A percentile compares a stretch with the other conserved stretches of the same genome.
Conservation (phyloP, 2,888 invertebrate genomes). For the Scaeva pyrastri region DNA sequence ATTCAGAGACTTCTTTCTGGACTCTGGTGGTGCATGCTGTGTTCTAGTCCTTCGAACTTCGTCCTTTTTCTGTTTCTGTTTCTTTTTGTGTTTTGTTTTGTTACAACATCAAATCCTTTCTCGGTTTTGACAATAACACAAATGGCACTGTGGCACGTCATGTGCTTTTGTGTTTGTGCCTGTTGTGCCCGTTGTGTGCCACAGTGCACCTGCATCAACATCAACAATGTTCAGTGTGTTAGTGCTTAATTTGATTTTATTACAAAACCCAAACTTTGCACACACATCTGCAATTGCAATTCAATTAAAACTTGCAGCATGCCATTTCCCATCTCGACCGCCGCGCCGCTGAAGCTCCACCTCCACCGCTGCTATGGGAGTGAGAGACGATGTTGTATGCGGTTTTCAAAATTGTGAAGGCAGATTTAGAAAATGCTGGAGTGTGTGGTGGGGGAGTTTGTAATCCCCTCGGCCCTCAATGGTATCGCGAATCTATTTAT, state of each 20-base stretch:
- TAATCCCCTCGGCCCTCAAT: background rate
- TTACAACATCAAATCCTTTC: background rate
- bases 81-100: background rate
- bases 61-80: no score
- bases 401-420: background rate
- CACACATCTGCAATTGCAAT: constrained; percentile 70
- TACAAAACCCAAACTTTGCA: constrained; percentile 56
- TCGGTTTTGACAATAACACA: background rate
- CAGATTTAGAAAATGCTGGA: constrained; percentile 5
- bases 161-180: constrained; percentile 3
- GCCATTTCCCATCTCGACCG: constrained; percentile 5
- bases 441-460: background rate
- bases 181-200: background rate
- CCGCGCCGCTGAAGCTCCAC: no score
- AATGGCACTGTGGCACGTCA: constrained; percentile 20
- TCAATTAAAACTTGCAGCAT: constrained; percentile 66
- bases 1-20: background rate
- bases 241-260: constrained; percentile 61
- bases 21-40: background rate
- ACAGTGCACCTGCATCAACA: constrained; percentile 35
- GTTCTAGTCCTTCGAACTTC: background rate
- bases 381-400: no score
- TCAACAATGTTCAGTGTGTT: constrained; percentile 31
- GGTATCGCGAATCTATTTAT: constrained; percentile 37
- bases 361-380: no score